Evolutionary conservation across 53 echinoderm and acorn worm species (phyloP).

Genomic region (Hippasteria phrygiana): DNA sequence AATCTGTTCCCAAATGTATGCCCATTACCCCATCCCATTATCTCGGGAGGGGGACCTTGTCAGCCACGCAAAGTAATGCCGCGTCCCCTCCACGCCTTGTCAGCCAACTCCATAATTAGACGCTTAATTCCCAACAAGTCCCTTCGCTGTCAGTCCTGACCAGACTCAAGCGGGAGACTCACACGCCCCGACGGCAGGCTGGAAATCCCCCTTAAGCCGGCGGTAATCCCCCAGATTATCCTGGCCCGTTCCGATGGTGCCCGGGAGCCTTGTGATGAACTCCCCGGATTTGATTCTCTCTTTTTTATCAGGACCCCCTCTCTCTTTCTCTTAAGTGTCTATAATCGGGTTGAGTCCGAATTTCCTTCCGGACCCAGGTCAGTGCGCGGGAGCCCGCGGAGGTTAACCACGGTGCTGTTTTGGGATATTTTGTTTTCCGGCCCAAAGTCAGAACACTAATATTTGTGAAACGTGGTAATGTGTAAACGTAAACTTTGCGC

Average conservation of each 20-base stretch:
- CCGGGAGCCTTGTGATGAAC: constrained; percentile 7
- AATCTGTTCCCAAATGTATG: not conserved
- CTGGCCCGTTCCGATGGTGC: constrained; percentile 50
- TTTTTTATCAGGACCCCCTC: not conserved
- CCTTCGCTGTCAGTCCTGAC: constrained; percentile 33
- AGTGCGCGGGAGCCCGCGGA: too few relatives aligned
- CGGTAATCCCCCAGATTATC: constrained; percentile 56
- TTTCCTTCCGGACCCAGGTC: constrained; percentile 23
- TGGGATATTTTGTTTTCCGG: too few relatives aligned
- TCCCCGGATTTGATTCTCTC: not conserved
- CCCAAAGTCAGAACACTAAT: constrained; percentile 25
- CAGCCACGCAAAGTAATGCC: not conserved
- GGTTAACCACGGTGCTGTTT: too few relatives aligned
- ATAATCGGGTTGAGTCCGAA: not conserved
- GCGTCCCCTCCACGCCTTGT: not conserved
- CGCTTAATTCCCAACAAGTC: constrained; percentile 1
- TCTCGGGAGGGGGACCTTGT: not conserved
- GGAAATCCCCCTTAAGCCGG: constrained; percentile 61
- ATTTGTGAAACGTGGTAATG: constrained; percentile 54
- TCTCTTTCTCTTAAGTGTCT: not conserved
- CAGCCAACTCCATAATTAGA: constrained; percentile 22
- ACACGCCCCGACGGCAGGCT: constrained; percentile 52
- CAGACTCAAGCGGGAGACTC: constrained; percentile 51
- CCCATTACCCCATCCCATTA: not conserved
- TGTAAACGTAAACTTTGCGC: constrained; percentile 21